phyloP scores from a whole-genome alignment of 2,113 vertebrate species.

The Ursus arctos region DNA sequence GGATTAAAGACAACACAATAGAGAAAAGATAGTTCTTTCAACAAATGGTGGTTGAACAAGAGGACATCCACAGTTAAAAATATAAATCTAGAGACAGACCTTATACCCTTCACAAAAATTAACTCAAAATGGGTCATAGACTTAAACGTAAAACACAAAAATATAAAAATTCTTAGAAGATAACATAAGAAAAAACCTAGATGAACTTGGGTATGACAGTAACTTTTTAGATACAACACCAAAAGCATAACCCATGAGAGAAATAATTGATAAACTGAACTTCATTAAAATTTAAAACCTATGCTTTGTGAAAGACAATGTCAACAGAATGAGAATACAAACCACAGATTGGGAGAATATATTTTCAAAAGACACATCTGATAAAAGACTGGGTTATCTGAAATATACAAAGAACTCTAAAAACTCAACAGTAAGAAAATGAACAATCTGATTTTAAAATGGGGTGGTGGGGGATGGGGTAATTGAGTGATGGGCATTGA shows the following conservation, averaged over 20 bases:
- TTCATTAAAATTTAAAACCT: neutral
- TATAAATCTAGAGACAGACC: neutral
- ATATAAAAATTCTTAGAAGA: neutral
- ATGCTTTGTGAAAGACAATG: neutral
- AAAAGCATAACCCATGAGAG: neutral
- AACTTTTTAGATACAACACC: neutral
- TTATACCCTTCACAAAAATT: neutral
- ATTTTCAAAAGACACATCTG: neutral
- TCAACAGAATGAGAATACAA: conserved; percentile 4
- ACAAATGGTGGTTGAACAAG: neutral
- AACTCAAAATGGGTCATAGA: neutral
- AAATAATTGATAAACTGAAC: neutral
- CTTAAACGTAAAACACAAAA: neutral
- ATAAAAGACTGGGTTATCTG: neutral
- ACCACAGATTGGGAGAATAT: neutral
- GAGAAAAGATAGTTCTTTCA: neutral
- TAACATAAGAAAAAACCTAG: neutral
- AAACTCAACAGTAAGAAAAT: neutral
- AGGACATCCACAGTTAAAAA: neutral
- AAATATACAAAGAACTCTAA: neutral
- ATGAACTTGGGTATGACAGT: neutral
- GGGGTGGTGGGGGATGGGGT: neutral
- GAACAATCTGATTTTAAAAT: neutral
- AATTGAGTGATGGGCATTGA: neutral
- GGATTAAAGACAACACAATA: neutral